Evolutionary conservation across 2,888 invertebrate genomes (phyloP), one percentile per base, ranked within the genome.

Genomic region (Cheilosia pagana): DNA sequence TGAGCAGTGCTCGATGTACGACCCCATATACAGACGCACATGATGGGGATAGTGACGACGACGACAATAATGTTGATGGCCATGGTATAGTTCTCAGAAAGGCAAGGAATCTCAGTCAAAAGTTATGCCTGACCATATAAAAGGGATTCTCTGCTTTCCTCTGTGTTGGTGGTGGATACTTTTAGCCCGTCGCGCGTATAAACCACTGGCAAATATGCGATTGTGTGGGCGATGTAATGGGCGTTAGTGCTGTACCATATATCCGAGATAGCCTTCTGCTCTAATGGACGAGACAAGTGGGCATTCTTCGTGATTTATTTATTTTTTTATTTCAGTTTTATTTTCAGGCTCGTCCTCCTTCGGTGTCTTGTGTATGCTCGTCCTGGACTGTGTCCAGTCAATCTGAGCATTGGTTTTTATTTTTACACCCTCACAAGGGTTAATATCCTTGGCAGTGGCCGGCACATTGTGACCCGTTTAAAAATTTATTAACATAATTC

Each of bases 301-400:
- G 79, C 82, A 81, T 86, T 86, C 75, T 86, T 75, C 43, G 74
- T 79, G 86, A 87, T 87, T 87, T 87, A 87, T 85, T 81, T 87
- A 86, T 87, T 86, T 85, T 79, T 77, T 82, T 68, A 81, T 70
- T 82, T 76, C 35, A 45, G n/a, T 65, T 41, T 45, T 31, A 19
- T 55, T 55, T 16, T 31, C 10, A 57, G 12, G 35, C 14, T 68
- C 48, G 39, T 28, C 48, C 48, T 43, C 21, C 48, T 39, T 23
- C 23, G 23, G 12, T 50, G 8, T 21, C 10, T 14, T 25, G 28
- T 60, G 10, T 55, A 48, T 35, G 43, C 16, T 12, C 3, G 31
- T 35, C 3, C 31, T 10, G 31, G 31, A 10, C 31, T 10, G 12
- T 3, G 31, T 35, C 31, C 31, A 35, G 35, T 35, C 3, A 35